Evolutionary conservation across 2,113 vertebrate genomes (phyloP), one percentile per base, ranked within the genome.

Genomic region (Pseudonaja textilis): DNA sequence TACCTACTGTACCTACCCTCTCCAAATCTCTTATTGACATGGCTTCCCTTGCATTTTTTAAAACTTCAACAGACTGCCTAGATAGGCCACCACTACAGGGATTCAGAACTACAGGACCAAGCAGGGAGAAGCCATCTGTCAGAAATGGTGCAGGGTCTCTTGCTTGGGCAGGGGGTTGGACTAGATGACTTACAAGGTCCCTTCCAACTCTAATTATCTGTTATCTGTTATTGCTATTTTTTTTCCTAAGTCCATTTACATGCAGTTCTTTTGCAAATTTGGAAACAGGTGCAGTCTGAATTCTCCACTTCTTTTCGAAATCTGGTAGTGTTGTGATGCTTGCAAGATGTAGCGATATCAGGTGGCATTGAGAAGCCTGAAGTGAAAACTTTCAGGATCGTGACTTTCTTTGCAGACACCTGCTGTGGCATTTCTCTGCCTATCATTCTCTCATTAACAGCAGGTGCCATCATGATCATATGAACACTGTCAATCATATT

Each of bases 331-430:
- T 97, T 97, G 96, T 96, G 97, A 98, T 94, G 95, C 97, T 97
- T 97, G 86, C 54, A 94, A 97, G 96, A 97, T 97, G 96, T 96
- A 95, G 96, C 96, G 96, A 96, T 95, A 97, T 96, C 96, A 95
- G 96, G 96, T 96, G 95, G 96, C 94, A 95, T 91, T 90, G 96
- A 96, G 96, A 96, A 97, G 96, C 96, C 96, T 97, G 7, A 54
- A 95, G 94, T 97, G 96, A 96, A 97, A 96, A 97, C 90, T 91
- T 97, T 95, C 96, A 96, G 93, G 95, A 96, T 88, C 47, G 18
- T 97, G 96, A 96, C 97, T 97, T 97, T 97, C 96, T 97, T 98
- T 97, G 97, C 97, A 97, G 97, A 95, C 96, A 95, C 94, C 93
- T 95, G 96, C 94, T 91, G 94, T 96, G 96, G 96, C 96, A 95